Percentiles rank a stretch among this genome's conserved stretches.
phyloP scores from a whole-genome alignment of 92 coral and sea anemone species.

The Bergia puertoricense region DNA sequence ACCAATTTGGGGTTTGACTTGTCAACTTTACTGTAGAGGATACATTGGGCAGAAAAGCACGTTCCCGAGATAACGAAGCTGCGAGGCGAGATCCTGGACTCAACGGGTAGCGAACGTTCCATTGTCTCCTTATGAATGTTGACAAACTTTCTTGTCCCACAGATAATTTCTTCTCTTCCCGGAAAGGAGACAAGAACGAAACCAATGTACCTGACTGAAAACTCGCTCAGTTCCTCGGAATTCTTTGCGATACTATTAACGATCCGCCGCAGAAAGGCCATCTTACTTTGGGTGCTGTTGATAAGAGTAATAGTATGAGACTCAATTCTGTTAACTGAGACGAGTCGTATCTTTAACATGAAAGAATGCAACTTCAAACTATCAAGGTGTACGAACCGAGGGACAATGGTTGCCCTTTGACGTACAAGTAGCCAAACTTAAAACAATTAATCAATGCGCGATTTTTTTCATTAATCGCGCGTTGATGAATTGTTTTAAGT shows the following conservation, averaged over 20 bases:
- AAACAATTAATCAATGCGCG: no score
- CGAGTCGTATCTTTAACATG: no score
- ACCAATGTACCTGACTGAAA: constrained; percentile 1
- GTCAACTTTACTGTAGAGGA: neutral
- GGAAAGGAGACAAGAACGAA: neutral
- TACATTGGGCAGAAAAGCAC: neutral
- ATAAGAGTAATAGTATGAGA: no score
- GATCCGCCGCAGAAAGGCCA: neutral
- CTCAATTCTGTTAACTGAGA: no score
- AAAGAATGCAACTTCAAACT: no score
- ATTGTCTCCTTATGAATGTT: neutral
- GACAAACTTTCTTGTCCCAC: neutral
- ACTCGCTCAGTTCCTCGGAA: neutral
- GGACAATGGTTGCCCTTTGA: no score
- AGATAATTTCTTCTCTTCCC: neutral
- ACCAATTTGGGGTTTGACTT: neutral
- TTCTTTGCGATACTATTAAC: neutral
- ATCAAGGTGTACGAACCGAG: no score
- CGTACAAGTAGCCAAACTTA: no score
- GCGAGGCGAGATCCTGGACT: neutral
- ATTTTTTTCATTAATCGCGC: no score
- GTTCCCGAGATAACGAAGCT: neutral
- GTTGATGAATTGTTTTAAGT: no score
- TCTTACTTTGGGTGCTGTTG: neutral
- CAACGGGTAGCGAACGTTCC: neutral